Base-by-base conservation (phyloP, 1,140 invertebrate species). In the Homarus americanus region DNA sequence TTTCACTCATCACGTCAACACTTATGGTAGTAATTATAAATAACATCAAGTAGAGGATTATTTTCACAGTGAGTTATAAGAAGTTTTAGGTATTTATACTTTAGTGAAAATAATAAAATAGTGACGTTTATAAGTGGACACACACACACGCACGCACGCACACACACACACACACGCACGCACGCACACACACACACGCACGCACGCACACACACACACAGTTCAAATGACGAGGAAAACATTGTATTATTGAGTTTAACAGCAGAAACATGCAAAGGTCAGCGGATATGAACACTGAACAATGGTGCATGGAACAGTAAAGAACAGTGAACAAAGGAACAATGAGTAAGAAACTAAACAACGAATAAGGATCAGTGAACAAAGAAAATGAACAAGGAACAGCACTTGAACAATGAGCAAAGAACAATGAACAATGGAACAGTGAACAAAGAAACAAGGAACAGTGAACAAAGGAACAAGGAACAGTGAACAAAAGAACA, bases 131-230 rank as follows among this genome's bases (percentile, higher is more conserved):
- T 20, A 69, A 5, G 24, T 20, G 24, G 5, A 69, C 66, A 69
- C 66, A 69, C 66, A 69, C 66, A 69, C 66, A 69, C 66, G 24
- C 66, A 69, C 24, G 24, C 75, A 20, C 20, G 4, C 34, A 20
- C 75, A n/a, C 24, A 20, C 32, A 34, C 38, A 24, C 75, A 34
- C 38, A 20, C 34, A 38, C 75, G 9, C 38, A 34, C 75, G 10
- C 75, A 34, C 75, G 34, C 75, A 78, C 24, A 78, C 32, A 34
- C 75, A 34, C 32, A 78, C 32, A 78, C 34, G 34, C 75, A 40
- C 32, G 10, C 75, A 49, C 49, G 17, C 40, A 44, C 49, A 82
- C 49, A 63, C 34, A 63, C 5, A 49, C 38, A 0, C 9, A 17
- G 0, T 49, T 9, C 44, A 49, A 49, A 49, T 49, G 17, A 49